Conservation (phyloP, 2,797 vertebrate genomes). For the Oreochromis mossambicus region DNA sequence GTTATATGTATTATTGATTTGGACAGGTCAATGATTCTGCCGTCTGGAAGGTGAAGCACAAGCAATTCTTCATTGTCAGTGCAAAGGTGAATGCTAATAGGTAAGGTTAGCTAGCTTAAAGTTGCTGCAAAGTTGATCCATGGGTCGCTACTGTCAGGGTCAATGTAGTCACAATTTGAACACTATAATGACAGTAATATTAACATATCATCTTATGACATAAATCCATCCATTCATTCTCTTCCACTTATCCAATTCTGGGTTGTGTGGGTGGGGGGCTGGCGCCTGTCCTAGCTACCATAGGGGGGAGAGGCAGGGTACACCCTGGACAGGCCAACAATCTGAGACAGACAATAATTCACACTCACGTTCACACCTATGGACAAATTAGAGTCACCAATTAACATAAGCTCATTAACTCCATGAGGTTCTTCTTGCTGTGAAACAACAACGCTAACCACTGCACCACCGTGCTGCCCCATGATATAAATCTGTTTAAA, state of each 20-base stretch:
- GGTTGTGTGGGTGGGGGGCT: too few relatives aligned
- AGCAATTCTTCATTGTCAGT: neutral
- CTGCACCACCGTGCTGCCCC: rapidly evolving
- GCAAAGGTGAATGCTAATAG: neutral
- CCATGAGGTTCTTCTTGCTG: neutral
- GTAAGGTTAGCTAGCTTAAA: neutral
- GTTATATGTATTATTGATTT: neutral
- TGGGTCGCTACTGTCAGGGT: neutral
- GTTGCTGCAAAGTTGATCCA: neutral
- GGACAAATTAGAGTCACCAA: neutral
- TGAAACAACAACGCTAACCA: neutral
- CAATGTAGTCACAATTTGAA: neutral
- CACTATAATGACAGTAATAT: neutral
- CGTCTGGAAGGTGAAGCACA: neutral
- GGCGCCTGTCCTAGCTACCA: too few relatives aligned
- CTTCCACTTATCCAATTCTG: too few relatives aligned
- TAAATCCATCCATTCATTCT: too few relatives aligned
- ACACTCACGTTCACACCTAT: too few relatives aligned
- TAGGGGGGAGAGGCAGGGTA: too few relatives aligned
- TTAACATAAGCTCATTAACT: neutral
- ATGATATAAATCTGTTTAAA: neutral
- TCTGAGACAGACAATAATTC: too few relatives aligned
- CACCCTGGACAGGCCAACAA: too few relatives aligned
- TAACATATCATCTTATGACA: neutral
- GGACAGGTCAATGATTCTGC: rapidly evolving